Evolutionary conservation across 2,888 invertebrate species (phyloP), one percentile per base, ranked within the genome.

Genomic region (Lymantria dispar): DNA sequence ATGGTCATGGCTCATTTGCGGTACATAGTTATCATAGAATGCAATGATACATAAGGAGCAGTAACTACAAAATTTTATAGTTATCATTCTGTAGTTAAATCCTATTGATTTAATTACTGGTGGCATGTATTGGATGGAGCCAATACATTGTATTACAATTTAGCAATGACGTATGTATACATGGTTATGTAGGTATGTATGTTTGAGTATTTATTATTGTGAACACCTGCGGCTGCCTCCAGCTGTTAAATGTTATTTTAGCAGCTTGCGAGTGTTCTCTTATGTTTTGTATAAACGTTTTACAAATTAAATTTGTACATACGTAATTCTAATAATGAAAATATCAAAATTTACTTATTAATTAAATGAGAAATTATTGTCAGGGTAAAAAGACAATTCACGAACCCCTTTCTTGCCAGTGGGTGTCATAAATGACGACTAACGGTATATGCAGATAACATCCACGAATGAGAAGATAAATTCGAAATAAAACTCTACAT

Each of bases 1-100:
- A 72, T 75, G 79, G 74, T 80, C 77, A 76, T 71, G 72, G 71
- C 63, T 66, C 59, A 48, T 31, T 52, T 51, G 50, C 47, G 52
- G 57, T 60, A 58, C 58, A 50, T 45, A 48, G 45, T 45, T 45
- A 49, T 48, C 45, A 47, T 36, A 15, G 22, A 10, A 55, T 62
- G 62, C 60, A 60, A 36, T 38, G 12, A 43, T 12, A 13, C 47
- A 46, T 10, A 3, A 14, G 11, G 10, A 22, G 30, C 9, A 30
- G 7, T 11, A 11, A 8, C 22, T 8, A 10, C 8, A 33, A 33
- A 33, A 33, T 33, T 8, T 33, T 33, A 33, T 33, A 7, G 33
- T 33, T 33, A 5, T 33, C 22, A 3, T 22, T 22, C 22, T 22
- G 22, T 22, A 22, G 22, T 22, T 22, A 3, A 22, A 22, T 22